Conservation (phyloP, 2,888 invertebrate species). For the Amaurobius ferox region DNA sequence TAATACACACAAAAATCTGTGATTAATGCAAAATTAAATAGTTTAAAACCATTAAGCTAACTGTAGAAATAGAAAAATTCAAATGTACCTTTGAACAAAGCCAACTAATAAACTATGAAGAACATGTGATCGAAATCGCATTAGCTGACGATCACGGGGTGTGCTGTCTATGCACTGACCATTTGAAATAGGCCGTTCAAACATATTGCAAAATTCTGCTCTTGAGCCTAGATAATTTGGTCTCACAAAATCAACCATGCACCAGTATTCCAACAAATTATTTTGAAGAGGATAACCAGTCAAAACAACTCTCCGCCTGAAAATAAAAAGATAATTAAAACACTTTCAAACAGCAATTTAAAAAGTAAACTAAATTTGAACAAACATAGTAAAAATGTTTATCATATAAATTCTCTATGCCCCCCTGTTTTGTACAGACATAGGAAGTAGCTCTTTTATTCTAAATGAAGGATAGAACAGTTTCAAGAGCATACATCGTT, state of each 20-base stretch:
- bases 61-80: no score
- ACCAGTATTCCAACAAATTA: slow-evolving; percentile 96
- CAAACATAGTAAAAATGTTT: no score
- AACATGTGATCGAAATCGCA: slow-evolving; percentile 97
- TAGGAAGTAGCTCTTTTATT: no score
- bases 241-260: slow-evolving; percentile 99
- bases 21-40: no score
- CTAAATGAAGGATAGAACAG: no score
- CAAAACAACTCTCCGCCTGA: slow-evolving; percentile 87
- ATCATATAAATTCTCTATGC: no score
- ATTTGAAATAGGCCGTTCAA: slow-evolving; percentile 98
- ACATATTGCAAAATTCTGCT: slow-evolving; percentile 98
- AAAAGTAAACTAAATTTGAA: no score
- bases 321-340: not conserved
- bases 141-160: slow-evolving; percentile 92
- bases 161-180: slow-evolving; percentile 99
- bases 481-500: no score
- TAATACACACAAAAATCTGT: no score
- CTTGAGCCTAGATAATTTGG: slow-evolving; percentile 98
- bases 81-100: slow-evolving; percentile 92
- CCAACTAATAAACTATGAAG: slow-evolving; percentile 94
- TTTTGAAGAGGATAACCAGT: slow-evolving; percentile 99
- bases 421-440: no score
- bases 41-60: no score
- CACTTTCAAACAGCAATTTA: no score